Percentiles rank a stretch among this genome's conserved stretches.
phyloP scores from a whole-genome alignment of 2,888 invertebrate genomes.

The Aporophyla lueneburgensis region DNA sequence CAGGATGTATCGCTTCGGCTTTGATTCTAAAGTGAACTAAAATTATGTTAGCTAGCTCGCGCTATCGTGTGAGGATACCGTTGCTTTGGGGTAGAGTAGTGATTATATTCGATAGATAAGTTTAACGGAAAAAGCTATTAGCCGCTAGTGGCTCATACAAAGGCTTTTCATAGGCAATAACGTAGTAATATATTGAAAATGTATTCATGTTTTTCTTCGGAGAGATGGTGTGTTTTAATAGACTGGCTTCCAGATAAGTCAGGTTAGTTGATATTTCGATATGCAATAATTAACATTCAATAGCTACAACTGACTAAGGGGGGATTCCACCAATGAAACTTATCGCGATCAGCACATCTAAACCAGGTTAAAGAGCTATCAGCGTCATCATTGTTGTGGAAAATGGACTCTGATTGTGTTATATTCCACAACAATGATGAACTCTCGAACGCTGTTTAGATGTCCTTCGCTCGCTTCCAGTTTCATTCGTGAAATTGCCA shows the following conservation, averaged over 20 bases:
- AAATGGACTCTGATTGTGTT: too few relatives aligned
- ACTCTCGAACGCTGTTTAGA: too few relatives aligned
- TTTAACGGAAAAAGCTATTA: constrained; percentile 51
- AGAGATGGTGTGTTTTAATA: neutral
- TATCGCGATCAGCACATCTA: too few relatives aligned
- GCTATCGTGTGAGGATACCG: constrained; percentile 55
- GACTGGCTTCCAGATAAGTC: neutral
- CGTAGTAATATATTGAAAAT: constrained; percentile 25
- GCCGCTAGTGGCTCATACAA: constrained; percentile 35
- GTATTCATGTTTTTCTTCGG: constrained; percentile 12
- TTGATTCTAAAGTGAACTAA: constrained; percentile 47
- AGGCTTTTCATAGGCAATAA: constrained; percentile 37
- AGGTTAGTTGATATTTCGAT: neutral
- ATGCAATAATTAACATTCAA: neutral
- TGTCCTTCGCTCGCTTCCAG: too few relatives aligned
- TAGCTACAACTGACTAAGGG: neutral
- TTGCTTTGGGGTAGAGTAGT: constrained; percentile 35
- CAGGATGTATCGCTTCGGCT: constrained; percentile 27
- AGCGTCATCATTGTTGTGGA: too few relatives aligned
- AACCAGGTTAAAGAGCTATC: too few relatives aligned
- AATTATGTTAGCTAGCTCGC: constrained; percentile 30
- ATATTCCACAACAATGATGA: too few relatives aligned
- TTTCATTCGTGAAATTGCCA: too few relatives aligned
- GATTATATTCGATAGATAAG: constrained; percentile 52
- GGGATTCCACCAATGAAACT: too few relatives aligned